Evolutionary conservation across 2,113 vertebrate species (phyloP).

Genomic region (Hymenochirus boettgeri): DNA sequence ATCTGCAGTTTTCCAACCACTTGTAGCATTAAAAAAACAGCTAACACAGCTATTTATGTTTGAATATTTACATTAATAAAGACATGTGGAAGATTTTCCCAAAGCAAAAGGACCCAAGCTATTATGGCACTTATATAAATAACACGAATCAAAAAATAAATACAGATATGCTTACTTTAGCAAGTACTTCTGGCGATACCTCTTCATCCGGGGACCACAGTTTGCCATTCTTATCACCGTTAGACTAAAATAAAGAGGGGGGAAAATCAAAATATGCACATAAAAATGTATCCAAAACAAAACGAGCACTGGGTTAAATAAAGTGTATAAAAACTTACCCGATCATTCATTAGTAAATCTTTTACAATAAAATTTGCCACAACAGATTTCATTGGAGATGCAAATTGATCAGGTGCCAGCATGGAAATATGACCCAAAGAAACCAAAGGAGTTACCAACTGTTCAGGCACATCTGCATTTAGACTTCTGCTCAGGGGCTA

Average conservation of each 20-base stretch:
- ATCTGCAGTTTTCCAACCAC: too few species aligned
- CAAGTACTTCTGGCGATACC: slow-evolving; percentile 93
- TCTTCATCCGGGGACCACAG: slow-evolving; percentile 96
- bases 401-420: slow-evolving; percentile 97
- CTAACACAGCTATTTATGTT: too few species aligned
- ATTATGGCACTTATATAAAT: too few species aligned
- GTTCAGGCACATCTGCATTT: slow-evolving; percentile 94
- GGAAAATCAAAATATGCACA: slow-evolving; percentile 12
- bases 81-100: too few species aligned
- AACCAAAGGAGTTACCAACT: slow-evolving; percentile 93
- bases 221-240: slow-evolving; percentile 95
- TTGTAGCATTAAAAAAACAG: too few species aligned
- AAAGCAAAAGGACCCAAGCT: too few species aligned
- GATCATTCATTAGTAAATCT: slow-evolving; percentile 96
- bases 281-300: too few species aligned
- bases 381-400: slow-evolving; percentile 98
- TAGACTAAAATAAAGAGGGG: slow-evolving; percentile 65
- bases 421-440: slow-evolving; percentile 97
- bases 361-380: slow-evolving; percentile 98
- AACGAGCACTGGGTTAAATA: not conserved
- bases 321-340: slow-evolving; percentile 65
- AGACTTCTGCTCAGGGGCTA: slow-evolving; percentile 96
- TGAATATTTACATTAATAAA: not conserved
- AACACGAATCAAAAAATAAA: too few species aligned
- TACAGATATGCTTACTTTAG: slow-evolving; percentile 70